phyloP scores from a whole-genome alignment of 2,113 vertebrate genomes.

The Quiscalus mexicanus region DNA sequence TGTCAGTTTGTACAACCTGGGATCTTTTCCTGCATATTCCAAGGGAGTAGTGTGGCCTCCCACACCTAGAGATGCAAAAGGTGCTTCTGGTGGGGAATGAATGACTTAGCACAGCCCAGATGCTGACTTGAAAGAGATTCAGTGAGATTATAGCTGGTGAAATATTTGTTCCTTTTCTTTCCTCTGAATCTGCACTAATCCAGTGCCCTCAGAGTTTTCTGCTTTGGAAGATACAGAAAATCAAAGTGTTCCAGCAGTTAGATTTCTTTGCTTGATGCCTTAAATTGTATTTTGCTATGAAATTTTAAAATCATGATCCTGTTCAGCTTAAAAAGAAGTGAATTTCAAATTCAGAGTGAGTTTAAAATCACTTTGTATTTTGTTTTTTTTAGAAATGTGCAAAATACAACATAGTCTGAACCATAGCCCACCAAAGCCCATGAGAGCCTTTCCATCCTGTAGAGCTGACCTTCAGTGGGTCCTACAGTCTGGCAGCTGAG shows the following conservation, averaged over 20 bases:
- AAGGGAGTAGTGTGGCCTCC: neutral
- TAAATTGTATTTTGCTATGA: neutral
- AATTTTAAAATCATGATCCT: neutral
- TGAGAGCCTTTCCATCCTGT: neutral
- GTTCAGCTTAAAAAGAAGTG: neutral
- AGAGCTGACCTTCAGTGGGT: neutral
- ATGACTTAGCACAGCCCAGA: neutral
- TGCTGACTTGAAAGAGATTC: neutral
- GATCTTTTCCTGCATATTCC: neutral
- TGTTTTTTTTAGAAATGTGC: neutral
- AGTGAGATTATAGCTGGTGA: neutral
- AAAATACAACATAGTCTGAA: neutral
- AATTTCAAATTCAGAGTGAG: neutral
- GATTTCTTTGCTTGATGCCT: neutral
- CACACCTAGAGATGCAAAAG: neutral
- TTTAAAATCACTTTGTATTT: neutral
- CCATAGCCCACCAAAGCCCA: neutral
- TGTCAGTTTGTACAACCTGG: neutral
- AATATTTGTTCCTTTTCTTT: neutral
- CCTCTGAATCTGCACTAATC: neutral
- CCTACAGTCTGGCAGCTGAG: neutral
- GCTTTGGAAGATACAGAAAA: neutral
- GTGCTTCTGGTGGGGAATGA: neutral
- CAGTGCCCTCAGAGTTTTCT: neutral
- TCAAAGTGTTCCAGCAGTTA: neutral